phyloP scores from a whole-genome alignment of 2,797 vertebrate genomes.

The Acanthis flammea region DNA sequence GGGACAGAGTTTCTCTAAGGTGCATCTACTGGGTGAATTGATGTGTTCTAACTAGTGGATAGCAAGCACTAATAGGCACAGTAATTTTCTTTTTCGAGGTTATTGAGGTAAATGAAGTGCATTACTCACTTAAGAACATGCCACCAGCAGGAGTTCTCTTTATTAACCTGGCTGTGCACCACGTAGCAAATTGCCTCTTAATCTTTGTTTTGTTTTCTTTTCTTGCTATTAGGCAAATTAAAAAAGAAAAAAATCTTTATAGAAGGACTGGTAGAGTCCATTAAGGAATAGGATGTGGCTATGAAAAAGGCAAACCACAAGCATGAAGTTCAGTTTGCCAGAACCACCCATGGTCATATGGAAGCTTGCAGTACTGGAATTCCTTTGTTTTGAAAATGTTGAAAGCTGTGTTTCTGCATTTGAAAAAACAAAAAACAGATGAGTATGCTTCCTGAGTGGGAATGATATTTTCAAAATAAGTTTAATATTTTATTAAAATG shows the following conservation, averaged over 20 bases:
- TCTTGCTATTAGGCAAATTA: constrained; percentile 20
- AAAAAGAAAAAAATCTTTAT: not conserved
- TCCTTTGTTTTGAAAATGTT: not conserved
- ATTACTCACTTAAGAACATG: constrained; percentile 46
- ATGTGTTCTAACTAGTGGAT: not conserved
- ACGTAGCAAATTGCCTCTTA: constrained; percentile 29
- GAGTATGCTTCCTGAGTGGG: rapidly evolving
- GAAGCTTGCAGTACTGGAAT: not conserved
- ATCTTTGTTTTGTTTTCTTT: constrained; percentile 33
- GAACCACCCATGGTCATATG: not conserved
- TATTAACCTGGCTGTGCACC: constrained; percentile 42
- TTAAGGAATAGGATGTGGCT: not conserved
- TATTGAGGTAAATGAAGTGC: constrained; percentile 47
- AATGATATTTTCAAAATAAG: not conserved
- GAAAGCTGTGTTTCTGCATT: not conserved
- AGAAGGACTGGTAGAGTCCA: not conserved
- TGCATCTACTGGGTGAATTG: not conserved
- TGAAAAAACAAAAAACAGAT: not conserved
- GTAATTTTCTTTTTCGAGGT: constrained; percentile 32
- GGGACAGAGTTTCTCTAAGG: not conserved
- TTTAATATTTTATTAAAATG: not conserved
- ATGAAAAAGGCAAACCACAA: not conserved
- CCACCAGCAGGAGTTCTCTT: constrained; percentile 41
- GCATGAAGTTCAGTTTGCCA: not conserved
- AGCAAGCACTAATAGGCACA: not conserved